Percentiles rank a stretch among this genome's conserved stretches.
Evolutionary conservation across 2,888 invertebrate genomes (phyloP).

Genomic region (Drosophila melanosoma): DNA sequence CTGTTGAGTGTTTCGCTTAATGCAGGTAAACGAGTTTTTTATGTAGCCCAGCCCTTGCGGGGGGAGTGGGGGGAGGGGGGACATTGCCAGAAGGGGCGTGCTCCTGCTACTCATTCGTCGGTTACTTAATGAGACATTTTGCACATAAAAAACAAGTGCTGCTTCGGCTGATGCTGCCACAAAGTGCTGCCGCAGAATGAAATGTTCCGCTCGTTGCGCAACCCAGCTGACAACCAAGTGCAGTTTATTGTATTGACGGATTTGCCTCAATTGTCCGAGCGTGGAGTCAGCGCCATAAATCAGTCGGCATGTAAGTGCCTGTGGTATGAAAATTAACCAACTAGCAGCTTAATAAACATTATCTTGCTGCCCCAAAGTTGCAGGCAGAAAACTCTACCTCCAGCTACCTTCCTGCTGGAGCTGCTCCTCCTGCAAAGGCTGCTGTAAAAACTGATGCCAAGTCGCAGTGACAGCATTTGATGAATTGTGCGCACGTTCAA

Average conservation of each 20-base stretch:
- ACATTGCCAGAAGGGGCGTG: constrained; percentile 19
- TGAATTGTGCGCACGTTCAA: constrained; percentile 76
- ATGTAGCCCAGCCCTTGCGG: constrained; percentile 63
- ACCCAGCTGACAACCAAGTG: constrained; percentile 54
- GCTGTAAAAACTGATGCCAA: constrained; percentile 42
- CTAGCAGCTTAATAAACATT: constrained; percentile 80
- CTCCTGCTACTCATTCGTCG: constrained; percentile 34
- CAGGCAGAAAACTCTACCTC: constrained; percentile 1
- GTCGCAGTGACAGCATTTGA: constrained; percentile 78
- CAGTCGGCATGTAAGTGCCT: constrained; percentile 29
- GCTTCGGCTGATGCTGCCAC: constrained; percentile 12
- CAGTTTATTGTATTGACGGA: constrained; percentile 73
- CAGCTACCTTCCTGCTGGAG: background rate
- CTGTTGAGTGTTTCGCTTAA: constrained; percentile 80
- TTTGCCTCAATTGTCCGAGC: constrained; percentile 65
- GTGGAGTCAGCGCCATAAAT: constrained; percentile 56
- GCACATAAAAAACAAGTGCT: constrained; percentile 64
- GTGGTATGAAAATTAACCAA: constrained; percentile 76
- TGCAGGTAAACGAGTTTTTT: constrained; percentile 79
- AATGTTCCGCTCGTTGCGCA: constrained; percentile 7
- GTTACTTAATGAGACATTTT: constrained; percentile 73
- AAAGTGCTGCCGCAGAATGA: constrained; percentile 9
- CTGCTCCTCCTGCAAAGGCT: constrained; percentile 15
- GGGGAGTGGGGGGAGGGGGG: constrained; percentile 17
- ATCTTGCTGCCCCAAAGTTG: constrained; percentile 45